Percentiles rank a stretch among this genome's conserved stretches.
phyloP scores from a whole-genome alignment of 92 coral and sea anemone genomes.

The Bergia puertoricense region DNA sequence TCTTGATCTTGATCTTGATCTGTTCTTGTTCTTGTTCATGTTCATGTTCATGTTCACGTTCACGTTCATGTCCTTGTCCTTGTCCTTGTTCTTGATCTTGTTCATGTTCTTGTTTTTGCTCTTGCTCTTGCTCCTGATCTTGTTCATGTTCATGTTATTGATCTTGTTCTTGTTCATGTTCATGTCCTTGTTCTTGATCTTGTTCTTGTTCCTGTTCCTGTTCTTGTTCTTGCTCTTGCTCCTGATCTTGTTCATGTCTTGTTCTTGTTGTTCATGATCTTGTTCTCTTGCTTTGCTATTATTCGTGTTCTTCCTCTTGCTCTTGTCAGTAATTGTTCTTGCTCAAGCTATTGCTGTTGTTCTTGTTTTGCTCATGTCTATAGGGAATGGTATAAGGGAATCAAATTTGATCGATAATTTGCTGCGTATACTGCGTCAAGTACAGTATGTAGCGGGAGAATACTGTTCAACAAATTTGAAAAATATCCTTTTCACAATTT shows the following conservation, averaged over 20 bases:
- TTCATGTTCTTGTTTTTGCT: not conserved
- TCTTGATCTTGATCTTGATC: too few species aligned
- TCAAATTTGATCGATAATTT: not conserved
- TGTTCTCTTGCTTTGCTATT: not conserved
- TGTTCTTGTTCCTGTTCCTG: not conserved
- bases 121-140: not conserved
- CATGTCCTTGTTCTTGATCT: not conserved
- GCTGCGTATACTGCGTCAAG: not conserved
- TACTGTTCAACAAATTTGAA: too few species aligned
- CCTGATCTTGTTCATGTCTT: not conserved
- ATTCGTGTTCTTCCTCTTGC: not conserved
- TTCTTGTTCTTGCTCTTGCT: not conserved
- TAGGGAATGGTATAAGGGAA: not conserved
- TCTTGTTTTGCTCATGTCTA: too few species aligned
- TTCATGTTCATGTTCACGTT: too few species aligned
- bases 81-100: not conserved
- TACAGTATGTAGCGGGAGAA: too few species aligned
- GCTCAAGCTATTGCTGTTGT: not conserved
- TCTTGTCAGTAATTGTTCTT: not conserved
- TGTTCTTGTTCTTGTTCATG: too few species aligned
- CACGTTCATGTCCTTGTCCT: too few species aligned
- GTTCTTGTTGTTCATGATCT: not conserved
- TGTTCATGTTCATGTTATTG: too few species aligned
- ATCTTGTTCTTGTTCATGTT: not conserved
- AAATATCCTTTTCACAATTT: too few species aligned